Evolutionary conservation across 1,140 invertebrate species (phyloP), one percentile per base, ranked within the genome.

Genomic region (Phocides pigmalion): DNA sequence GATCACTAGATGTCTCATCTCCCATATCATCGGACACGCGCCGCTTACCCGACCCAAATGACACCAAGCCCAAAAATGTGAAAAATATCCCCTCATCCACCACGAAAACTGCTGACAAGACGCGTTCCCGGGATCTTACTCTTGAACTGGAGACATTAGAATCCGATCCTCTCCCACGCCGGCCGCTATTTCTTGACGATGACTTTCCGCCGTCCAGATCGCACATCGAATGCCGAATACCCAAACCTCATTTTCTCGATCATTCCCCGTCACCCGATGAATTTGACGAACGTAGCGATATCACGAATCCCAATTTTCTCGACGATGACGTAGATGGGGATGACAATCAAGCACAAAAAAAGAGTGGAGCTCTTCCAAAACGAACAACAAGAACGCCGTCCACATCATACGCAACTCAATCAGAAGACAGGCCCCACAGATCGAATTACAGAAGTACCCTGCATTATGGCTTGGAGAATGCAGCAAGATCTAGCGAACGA

Each of bases 181-280:
- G 92, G 54, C 92, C 92, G 11, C 93, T 93, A 74, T 94, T 94
- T 65, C 82, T 94, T n/a, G 93, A 94, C 70, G 93, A 94, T 68
- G 93, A 93, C 75, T 93, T 93, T 44, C 86, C 87, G 25, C 92
- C 93, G 41, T 92, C 92, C 12, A 92, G 90, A 62, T 92, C 92
- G 20, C 93, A 92, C 63, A 84, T 87, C 39, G 90, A 92, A 71
- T 92, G 91, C 68, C 82, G 87, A 65, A 92, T 92, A 44, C 90
- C 84, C 3, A 92, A 92, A 81, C 91, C 91, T 37, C 91, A 92
- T 63, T 92, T 92, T 54, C 75, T 92, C 11, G 91, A 92, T 54
- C 90, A 92, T 58, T 91, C 90, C 0, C 90, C 89, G 4, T 92
- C 90, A 11, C 90, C 90, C 0, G 90, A 92, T 58, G 91, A 92